Evolutionary conservation across 2,113 vertebrate genomes (phyloP).

Genomic region (Lonchura striata): DNA sequence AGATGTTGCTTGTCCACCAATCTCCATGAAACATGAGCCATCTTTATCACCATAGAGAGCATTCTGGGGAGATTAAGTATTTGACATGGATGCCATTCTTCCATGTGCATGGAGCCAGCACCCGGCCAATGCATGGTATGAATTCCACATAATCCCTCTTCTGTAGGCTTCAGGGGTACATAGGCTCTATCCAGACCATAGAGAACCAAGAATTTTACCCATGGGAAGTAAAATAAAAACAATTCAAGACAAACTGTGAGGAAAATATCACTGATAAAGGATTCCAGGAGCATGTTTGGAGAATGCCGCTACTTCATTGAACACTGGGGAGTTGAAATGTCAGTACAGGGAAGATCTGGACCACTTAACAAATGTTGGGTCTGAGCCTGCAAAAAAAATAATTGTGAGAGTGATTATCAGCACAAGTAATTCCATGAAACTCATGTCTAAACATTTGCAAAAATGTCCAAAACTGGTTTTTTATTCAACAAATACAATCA

Average conservation of each 20-base stretch:
- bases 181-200: neutral
- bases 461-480: neutral
- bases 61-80: slow-evolving; percentile 20
- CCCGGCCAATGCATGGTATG: neutral
- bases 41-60: slow-evolving; percentile 38
- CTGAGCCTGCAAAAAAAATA: neutral
- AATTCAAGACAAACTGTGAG: slow-evolving; percentile 22
- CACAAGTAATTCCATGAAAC: neutral
- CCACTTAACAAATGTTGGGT: neutral
- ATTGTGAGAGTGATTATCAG: neutral
- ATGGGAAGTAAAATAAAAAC: slow-evolving; percentile 52
- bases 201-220: slow-evolving; percentile 30
- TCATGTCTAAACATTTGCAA: neutral
- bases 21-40: neutral
- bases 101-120: neutral
- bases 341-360: neutral
- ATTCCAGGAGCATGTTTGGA: neutral
- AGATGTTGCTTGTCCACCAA: neutral
- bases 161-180: neutral
- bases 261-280: slow-evolving; percentile 11
- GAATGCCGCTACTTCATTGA: neutral
- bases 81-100: slow-evolving; percentile 53
- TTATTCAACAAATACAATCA: neutral
- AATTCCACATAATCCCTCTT: slow-evolving; percentile 45
- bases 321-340: neutral